phyloP scores from a whole-genome alignment of 2,888 invertebrate species.

The Chaitophorus viminalis region DNA sequence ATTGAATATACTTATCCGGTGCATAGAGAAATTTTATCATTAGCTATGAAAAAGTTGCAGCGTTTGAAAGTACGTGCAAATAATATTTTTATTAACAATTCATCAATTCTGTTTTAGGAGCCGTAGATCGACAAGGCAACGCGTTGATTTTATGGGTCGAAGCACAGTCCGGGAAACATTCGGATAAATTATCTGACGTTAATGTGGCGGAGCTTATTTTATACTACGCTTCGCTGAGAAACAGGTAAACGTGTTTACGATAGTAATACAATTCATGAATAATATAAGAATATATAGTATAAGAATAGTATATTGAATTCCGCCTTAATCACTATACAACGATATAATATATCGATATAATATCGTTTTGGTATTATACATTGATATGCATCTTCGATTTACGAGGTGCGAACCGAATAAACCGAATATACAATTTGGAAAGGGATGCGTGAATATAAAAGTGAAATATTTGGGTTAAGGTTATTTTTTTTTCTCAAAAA shows the following conservation, averaged over 20 bases:
- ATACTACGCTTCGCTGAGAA: conserved; percentile 50
- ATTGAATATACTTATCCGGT: background rate
- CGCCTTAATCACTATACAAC: background rate
- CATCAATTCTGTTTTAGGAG: conserved; percentile 34
- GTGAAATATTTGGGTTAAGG: no score
- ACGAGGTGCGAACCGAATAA: background rate
- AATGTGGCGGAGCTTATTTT: conserved; percentile 54
- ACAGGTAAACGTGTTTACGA: conserved; percentile 27
- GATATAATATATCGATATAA: no score
- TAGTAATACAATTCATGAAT: no score
- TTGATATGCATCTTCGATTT: background rate
- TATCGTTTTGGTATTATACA: background rate
- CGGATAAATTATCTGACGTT: conserved; percentile 25
- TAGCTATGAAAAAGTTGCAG: background rate
- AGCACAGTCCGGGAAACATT: background rate
- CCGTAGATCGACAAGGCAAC: conserved; percentile 48
- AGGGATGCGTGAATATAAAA: no score
- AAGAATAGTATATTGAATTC: background rate
- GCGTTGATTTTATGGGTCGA: conserved; percentile 45
- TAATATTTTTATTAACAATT: background rate
- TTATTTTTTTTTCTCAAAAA: no score
- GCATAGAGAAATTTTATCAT: background rate
- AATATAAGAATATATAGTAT: background rate
- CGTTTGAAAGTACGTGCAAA: background rate
- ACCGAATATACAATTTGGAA: no score